Percentiles rank a stretch among this genome's conserved stretches.
Evolutionary conservation across 2,113 vertebrate genomes (phyloP).

Genomic region (Erpornis zantholeuca): DNA sequence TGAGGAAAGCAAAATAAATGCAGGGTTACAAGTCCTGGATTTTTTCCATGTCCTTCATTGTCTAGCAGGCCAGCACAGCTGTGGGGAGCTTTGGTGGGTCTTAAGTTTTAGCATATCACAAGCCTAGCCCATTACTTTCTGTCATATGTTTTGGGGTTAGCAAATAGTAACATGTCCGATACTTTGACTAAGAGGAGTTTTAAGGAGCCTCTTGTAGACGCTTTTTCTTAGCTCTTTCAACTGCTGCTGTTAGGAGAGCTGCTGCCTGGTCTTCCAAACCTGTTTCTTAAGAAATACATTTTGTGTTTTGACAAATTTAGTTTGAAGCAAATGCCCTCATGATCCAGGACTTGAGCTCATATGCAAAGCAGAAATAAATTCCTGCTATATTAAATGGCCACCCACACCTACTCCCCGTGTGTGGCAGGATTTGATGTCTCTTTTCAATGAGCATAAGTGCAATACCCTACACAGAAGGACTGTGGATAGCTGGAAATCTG

Average conservation of each 20-base stretch:
- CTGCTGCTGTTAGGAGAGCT: neutral
- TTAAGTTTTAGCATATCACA: neutral
- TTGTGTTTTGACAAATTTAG: neutral
- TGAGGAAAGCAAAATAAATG: neutral
- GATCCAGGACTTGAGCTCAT: neutral
- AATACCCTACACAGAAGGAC: neutral
- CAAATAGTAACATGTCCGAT: neutral
- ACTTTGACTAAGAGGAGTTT: neutral
- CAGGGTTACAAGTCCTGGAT: neutral
- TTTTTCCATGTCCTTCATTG: neutral
- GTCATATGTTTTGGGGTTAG: neutral
- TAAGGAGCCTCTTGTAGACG: neutral
- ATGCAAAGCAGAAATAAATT: neutral
- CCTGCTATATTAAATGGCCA: neutral
- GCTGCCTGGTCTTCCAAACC: neutral
- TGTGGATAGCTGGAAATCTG: neutral
- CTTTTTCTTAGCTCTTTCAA: neutral
- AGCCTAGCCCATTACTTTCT: neutral
- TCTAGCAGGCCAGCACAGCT: neutral
- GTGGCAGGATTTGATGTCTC: neutral
- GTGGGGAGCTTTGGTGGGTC: neutral
- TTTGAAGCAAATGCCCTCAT: neutral
- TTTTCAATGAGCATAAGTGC: neutral
- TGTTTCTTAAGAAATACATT: neutral
- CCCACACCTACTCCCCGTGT: neutral